These are phyloP conservation scores for Drosophila parthenogenetica DNA, from an alignment of 2,888 invertebrate genomes.

Conservation along the genomic window DNA sequence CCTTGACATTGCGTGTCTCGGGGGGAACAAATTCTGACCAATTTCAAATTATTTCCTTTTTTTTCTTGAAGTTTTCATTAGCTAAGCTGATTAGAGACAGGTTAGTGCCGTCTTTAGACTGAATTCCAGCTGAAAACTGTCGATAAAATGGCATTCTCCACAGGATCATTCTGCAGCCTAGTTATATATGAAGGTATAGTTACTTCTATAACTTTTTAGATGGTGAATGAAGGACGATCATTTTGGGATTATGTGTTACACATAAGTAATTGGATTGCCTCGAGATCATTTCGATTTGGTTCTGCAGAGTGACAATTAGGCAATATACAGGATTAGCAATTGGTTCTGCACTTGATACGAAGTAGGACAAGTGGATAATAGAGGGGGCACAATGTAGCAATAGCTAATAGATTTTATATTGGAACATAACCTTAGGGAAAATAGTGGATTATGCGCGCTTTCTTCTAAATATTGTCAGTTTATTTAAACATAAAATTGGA, in stretches of 20 bases:
- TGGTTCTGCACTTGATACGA: neutral
- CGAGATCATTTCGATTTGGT: conserved; percentile 2
- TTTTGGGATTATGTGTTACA: conserved; percentile 12
- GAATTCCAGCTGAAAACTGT: conserved; percentile 55
- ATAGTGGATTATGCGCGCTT: neutral
- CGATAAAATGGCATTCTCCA: conserved; percentile 29
- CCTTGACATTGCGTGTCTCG: conserved; percentile 31
- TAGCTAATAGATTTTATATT: neutral
- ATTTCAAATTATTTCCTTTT: too few relatives aligned
- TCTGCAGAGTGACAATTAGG: conserved; percentile 39
- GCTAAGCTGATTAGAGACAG: conserved; percentile 68
- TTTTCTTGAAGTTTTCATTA: conserved; percentile 39
- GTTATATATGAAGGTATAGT: neutral
- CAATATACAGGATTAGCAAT: conserved; percentile 1
- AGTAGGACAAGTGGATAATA: conserved; percentile 19
- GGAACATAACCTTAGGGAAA: neutral
- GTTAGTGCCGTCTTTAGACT: conserved; percentile 21
- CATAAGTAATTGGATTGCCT: conserved; percentile 31
- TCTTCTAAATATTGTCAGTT: too few relatives aligned
- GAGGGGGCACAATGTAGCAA: neutral
- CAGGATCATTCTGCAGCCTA: neutral
- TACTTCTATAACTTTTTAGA: conserved; percentile 5
- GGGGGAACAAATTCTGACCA: conserved; percentile 13
- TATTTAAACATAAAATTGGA: too few relatives aligned
- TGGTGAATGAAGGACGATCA: conserved; percentile 28